Base-by-base conservation (phyloP, 2,797 vertebrate genomes). In the Acanthurus leucopareius region DNA sequence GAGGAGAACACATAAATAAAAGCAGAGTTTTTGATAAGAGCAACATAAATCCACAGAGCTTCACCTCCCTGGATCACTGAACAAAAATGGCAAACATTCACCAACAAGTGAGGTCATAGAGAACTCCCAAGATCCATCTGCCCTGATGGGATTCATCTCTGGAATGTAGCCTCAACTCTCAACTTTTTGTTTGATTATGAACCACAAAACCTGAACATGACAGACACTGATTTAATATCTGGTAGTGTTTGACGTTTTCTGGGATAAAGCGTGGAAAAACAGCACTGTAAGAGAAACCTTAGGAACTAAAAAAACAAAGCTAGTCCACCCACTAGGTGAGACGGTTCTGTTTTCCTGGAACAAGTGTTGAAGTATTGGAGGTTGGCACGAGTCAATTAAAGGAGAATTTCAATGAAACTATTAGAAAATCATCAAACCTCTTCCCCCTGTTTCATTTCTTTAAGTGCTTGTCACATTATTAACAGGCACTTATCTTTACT, bases 1-100 rank as follows among this genome's bases (percentile, higher is more conserved):
- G 64, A 76, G 69, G 51, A 64, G 56, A 54, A 74, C 40, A 65
- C 60, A 64, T 80, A 88, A 82, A 85, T 86, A 74, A 82, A 89
- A 83, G 35, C 47, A 62, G 15, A 59, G 22, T 25, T 19, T 19
- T 51, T 61, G 78, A 90, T 88, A 84, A 87, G 44, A 42, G 10
- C 8, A 44, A 68, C 83, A 87, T 88, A 86, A 90, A 91, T 88
- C 72, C 80, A 74, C 48, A 77, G 70, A 75, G 62, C 42, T 42
- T 56, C 2, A 10, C 44, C 40, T 73, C 17, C 25, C 42, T 53
- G 62, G 16, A 68, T 71, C 58, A 64, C 73, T 63, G 57, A 15
- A 76, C 67, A 83, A 64, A 68, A 17, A 82, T 45, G 44, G 73
- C 61, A 80, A 59, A 38, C 49, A 71, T 5, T 72, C 13, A 75